A percentile compares a stretch with the other conserved stretches of the same genome.
phyloP scores from a whole-genome alignment of 2,888 invertebrate species.

The Exocentrus adspersus region DNA sequence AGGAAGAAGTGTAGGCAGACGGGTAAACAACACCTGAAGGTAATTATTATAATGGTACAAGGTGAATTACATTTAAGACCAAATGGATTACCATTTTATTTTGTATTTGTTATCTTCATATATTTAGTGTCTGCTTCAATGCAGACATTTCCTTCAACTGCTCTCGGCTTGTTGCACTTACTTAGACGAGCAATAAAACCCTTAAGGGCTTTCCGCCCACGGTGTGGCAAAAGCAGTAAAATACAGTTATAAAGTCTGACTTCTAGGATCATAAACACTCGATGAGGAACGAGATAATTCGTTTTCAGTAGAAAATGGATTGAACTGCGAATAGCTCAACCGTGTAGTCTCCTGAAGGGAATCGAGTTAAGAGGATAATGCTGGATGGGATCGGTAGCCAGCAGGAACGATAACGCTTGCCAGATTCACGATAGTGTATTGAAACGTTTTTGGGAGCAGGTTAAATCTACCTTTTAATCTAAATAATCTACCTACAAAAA shows the following conservation, averaged over 20 bases:
- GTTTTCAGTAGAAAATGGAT: conserved; percentile 1
- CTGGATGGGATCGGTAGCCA: background rate
- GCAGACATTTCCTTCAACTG: too few species aligned
- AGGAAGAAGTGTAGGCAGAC: too few species aligned
- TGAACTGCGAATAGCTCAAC: background rate
- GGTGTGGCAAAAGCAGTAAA: background rate
- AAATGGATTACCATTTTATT: background rate
- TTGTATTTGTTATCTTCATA: background rate
- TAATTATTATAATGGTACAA: too few species aligned
- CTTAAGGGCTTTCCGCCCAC: background rate
- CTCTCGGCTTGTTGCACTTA: background rate
- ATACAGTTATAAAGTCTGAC: conserved; percentile 3
- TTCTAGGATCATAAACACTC: background rate
- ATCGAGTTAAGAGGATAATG: background rate
- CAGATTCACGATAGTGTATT: background rate
- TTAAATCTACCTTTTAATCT: too few species aligned
- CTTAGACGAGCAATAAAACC: background rate
- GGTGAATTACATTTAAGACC: too few species aligned
- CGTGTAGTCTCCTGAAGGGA: background rate
- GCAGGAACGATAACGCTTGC: background rate
- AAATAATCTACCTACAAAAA: too few species aligned
- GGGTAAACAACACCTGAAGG: too few species aligned
- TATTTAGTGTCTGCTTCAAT: too few species aligned
- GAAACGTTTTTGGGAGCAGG: too few species aligned
- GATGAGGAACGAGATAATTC: conserved; percentile 1